Conservation (phyloP, 2,888 invertebrate genomes). For the Neria commutata region DNA sequence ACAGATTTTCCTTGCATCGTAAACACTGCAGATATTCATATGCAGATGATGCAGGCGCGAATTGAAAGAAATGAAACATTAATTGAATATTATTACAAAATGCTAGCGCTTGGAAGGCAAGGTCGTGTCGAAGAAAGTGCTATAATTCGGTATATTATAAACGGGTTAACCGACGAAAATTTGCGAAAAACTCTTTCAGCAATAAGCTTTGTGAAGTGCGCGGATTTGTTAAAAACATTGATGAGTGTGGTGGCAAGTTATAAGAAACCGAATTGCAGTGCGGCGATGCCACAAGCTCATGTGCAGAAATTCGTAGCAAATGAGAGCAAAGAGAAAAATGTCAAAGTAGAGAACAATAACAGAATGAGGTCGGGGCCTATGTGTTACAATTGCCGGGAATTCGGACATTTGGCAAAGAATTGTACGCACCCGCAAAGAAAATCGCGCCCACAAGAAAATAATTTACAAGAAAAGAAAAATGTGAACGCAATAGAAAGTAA, state of each 20-base stretch:
- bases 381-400: slow-evolving; percentile 21
- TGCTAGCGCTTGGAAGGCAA: slow-evolving; percentile 13
- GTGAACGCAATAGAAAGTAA: neutral
- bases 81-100: slow-evolving; percentile 21
- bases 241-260: neutral
- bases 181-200: slow-evolving; percentile 15
- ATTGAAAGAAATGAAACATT: slow-evolving; percentile 5
- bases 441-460: neutral
- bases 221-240: slow-evolving; percentile 12
- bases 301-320: too few species aligned
- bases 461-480: neutral
- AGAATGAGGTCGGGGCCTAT: neutral
- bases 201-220: slow-evolving; percentile 7
- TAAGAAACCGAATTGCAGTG: neutral
- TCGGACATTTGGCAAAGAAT: slow-evolving; percentile 15
- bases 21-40: slow-evolving; percentile 19
- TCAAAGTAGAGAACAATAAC: neutral
- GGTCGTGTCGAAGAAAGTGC: slow-evolving; percentile 13
- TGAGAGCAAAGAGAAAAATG: too few species aligned
- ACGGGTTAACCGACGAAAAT: slow-evolving; percentile 14
- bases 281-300: neutral
- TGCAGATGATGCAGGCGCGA: slow-evolving; percentile 7
- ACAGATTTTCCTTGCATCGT: too few species aligned
- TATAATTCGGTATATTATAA: slow-evolving; percentile 16
- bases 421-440: slow-evolving; percentile 2